Percentiles rank a stretch among this genome's conserved stretches.
These are phyloP conservation scores for Sinocyclocheilus maitianheensis DNA, from an alignment of 2,113 vertebrate genomes.

Conservation along the genomic window DNA sequence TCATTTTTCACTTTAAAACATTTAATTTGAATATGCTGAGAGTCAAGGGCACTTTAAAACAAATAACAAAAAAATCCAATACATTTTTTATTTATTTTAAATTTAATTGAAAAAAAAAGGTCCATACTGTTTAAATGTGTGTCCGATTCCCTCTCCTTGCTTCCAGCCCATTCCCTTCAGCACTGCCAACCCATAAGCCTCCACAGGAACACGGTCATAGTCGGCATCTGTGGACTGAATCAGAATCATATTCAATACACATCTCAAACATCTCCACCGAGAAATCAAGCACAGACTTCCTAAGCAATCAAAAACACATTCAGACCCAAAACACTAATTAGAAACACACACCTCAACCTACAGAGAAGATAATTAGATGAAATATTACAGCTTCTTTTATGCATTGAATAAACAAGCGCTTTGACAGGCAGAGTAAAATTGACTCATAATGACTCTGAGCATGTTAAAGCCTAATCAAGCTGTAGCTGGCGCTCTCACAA, in stretches of 20 bases:
- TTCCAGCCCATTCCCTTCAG: constrained; percentile 92
- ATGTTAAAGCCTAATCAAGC: not conserved
- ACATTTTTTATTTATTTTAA: no score
- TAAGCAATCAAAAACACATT: constrained; percentile 16
- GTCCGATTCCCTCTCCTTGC: constrained; percentile 83
- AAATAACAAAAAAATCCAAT: not conserved
- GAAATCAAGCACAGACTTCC: constrained; percentile 18
- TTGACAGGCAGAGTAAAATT: not conserved
- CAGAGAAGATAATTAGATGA: constrained; percentile 39
- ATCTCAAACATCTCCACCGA: constrained; percentile 33
- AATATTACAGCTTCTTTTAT: constrained; percentile 32
- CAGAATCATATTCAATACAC: constrained; percentile 16
- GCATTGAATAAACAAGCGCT: not conserved
- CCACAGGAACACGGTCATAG: constrained; percentile 84
- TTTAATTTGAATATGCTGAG: not conserved
- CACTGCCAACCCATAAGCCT: constrained; percentile 88
- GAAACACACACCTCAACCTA: constrained; percentile 18
- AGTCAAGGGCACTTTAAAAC: not conserved
- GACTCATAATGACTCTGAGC: constrained; percentile 1
- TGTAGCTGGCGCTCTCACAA: constrained; percentile 4
- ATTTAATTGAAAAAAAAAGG: not conserved
- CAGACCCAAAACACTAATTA: not conserved
- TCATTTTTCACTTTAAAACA: not conserved
- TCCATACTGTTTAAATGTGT: constrained; percentile 88
- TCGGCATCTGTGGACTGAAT: constrained; percentile 82